Evolutionary conservation across 2,797 vertebrate genomes (phyloP).

Genomic region (Acanthopagrus latus): DNA sequence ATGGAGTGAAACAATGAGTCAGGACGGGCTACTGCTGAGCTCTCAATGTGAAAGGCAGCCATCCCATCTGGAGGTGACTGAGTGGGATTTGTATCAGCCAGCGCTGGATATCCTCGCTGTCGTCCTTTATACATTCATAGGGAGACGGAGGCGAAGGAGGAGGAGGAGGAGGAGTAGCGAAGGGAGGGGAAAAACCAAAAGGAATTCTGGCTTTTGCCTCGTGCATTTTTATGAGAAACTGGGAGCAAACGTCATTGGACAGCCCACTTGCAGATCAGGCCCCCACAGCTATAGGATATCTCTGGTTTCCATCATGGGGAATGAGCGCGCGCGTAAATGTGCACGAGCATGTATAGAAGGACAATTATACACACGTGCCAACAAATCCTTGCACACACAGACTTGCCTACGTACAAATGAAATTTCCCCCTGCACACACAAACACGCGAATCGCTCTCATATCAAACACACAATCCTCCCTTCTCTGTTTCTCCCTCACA

Average conservation of each 20-base stretch:
- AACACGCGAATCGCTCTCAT: slow-evolving; percentile 34
- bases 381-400: slow-evolving; percentile 47
- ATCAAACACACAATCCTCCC: slow-evolving; percentile 56
- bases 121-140: slow-evolving; percentile 70
- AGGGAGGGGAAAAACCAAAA: slow-evolving; percentile 46
- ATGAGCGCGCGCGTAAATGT: slow-evolving; percentile 27
- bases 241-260: slow-evolving; percentile 72
- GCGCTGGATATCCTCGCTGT: slow-evolving; percentile 74
- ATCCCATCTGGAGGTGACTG: slow-evolving; percentile 75
- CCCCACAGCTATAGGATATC: slow-evolving; percentile 66
- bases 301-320: slow-evolving; percentile 79
- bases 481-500: slow-evolving; percentile 29
- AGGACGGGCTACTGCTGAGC: slow-evolving; percentile 72
- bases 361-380: slow-evolving; percentile 63
- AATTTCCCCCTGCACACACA: slow-evolving; percentile 15
- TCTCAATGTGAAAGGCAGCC: slow-evolving; percentile 71
- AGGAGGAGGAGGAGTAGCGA: slow-evolving; percentile 44
- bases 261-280: slow-evolving; percentile 61
- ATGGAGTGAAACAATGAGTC: slow-evolving; percentile 82
- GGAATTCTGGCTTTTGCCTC: slow-evolving; percentile 70
- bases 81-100: slow-evolving; percentile 73
- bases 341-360: slow-evolving; percentile 51
- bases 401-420: slow-evolving; percentile 6
- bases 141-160: slow-evolving; percentile 49
- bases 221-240: slow-evolving; percentile 79